Base-by-base conservation (phyloP, 2,888 invertebrate genomes). In the Mesopsocus fuscifrons region DNA sequence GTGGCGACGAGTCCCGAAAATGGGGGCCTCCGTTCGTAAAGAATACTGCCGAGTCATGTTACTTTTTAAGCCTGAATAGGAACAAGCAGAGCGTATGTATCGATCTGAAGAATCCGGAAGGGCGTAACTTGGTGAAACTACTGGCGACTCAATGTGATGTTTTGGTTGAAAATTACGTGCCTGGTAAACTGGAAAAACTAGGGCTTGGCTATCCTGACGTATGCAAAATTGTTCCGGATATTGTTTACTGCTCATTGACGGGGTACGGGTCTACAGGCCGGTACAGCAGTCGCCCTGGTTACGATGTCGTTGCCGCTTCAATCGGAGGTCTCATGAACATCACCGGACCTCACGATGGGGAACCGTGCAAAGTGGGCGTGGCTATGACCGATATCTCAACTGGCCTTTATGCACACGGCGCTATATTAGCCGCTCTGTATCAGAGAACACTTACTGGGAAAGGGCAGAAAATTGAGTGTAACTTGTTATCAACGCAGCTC, bases 221-320 rank as follows among this genome's bases (percentile, higher is more conserved):
- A 22, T 71, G 68, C 40, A 54, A 61, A 41, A 53, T 80, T 2
- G 78, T 84, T 34, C 87, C 91, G 0, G 69, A 69, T 43, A 65
- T 97, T 15, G 75, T 97, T 48, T 97, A 94, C 59, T 92, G 92
- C 61, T 89, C 94, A 0, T 70, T 97, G 41, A 88, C 88, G 41
- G 95, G 95, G 0, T 97, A 84, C 59, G 97, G 97, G 0, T 66
- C 75, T 1, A 66, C 68, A 20, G 95, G 97, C 0, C 92, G 91
- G 0, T 94, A 92, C 61, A 66, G 71, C 2, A 68, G 71, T 17
- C 74, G 80, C 51, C 87, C 91, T n/a, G 97, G 97, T 51, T 95
- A 92, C 61, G 97, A 97, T 64, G 88, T 91, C 1, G 87, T 97
- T 50, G 92, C 91, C 1, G 79, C 91, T 11, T 94, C 92, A 0